phyloP scores from a whole-genome alignment of 1,140 invertebrate species.

The Drosophila hydei region DNA sequence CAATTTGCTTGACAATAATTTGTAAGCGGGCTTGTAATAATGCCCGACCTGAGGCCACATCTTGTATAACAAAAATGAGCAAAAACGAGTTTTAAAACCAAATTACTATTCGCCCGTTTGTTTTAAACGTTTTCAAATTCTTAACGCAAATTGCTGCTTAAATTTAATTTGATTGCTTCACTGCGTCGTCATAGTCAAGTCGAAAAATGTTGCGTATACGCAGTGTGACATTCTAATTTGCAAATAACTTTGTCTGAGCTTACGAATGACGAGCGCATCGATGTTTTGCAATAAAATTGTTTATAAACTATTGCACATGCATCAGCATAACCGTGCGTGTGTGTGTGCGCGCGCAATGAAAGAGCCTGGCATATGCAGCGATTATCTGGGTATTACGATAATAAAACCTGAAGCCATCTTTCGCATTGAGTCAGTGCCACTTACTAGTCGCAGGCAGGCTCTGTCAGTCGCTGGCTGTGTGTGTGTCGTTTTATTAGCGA shows the following conservation, averaged over 20 bases:
- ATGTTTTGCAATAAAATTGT: conserved; percentile 63
- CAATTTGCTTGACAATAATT: conserved; percentile 25
- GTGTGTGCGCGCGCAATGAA: conserved; percentile 2
- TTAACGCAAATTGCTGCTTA: conserved; percentile 6
- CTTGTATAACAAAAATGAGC: not conserved
- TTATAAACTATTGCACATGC: conserved; percentile 46
- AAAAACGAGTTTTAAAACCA: not conserved
- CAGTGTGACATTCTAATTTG: conserved; percentile 65
- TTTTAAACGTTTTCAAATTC: conserved; percentile 24
- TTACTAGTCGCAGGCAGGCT: conserved; percentile 40
- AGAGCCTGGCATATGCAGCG: conserved; percentile 40
- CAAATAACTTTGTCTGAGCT: conserved; percentile 34
- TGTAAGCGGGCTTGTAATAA: not conserved
- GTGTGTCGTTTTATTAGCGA: conserved; percentile 76
- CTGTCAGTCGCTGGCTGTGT: conserved; percentile 13
- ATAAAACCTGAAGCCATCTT: conserved; percentile 60
- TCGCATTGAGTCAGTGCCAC: conserved; percentile 50
- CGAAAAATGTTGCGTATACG: conserved; percentile 31
- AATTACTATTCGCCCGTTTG: not conserved
- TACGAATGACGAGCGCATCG: conserved; percentile 17
- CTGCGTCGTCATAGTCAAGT: conserved; percentile 1
- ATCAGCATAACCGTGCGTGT: conserved; percentile 6
- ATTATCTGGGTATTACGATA: conserved; percentile 70
- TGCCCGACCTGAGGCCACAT: no score
- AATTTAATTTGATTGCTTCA: conserved; percentile 12